Base-by-base conservation (phyloP, 1,140 invertebrate species). In the Drosophila aff. region DNA sequence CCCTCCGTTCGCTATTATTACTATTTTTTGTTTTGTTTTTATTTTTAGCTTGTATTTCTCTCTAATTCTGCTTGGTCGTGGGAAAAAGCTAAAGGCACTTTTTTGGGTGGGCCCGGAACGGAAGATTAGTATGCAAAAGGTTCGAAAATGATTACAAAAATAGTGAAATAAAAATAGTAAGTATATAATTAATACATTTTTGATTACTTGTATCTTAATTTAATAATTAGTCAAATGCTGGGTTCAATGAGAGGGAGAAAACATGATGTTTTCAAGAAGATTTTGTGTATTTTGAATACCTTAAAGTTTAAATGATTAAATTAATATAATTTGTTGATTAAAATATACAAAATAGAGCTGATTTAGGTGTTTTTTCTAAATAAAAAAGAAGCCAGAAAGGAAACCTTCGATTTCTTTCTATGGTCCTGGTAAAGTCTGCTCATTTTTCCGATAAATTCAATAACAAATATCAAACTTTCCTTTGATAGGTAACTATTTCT, bases 71-170 rank as follows among this genome's bases (percentile, higher is more conserved):
- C 76, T 65, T 79, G 80, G 63, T 75, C 81, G 81, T 84, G 81
- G 81, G 81, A 84, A 84, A 84, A 83, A 80, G 81, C 65, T 84
- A 69, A 67, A 72, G 76, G 71, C 81, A 52, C 28, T 40, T 38
- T 66, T 15, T 43, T 68, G 64, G 46, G 75, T 82, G 81, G 57
- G 57, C n/a, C 77, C 52, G 26, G 33, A 60, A 43, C 69, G 18
- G 10, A 52, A 68, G 63, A 63, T 63, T 57, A 40, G 9, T 40
- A 58, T 63, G 52, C 31, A 38, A 57, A 63, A 28, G 26, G 23
- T 21, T 18, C 16, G 0, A 49, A 18, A 53, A 63, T 40, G 11
- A 36, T 52, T 52, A n/a, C 10, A 47, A 23, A 61, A 36, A 55
- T 33, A 0, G 2, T 33, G 31, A 1, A 31, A 31, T 9, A 28